Percentiles rank a stretch among this genome's conserved stretches.
These are phyloP conservation scores for Stegodyphus dumicola DNA, from an alignment of 1,140 invertebrate genomes.

Conservation along the genomic window DNA sequence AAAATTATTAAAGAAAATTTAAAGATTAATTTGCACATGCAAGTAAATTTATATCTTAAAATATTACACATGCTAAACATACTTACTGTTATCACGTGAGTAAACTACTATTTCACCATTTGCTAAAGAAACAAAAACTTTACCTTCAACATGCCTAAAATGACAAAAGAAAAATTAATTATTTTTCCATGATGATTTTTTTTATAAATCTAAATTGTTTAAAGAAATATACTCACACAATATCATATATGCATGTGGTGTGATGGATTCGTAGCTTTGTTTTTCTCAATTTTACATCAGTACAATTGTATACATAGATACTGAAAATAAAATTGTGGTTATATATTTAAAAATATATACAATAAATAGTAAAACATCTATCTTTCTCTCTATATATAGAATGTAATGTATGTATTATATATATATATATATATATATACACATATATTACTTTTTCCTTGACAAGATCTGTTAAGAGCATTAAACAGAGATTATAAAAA, in stretches of 20 bases:
- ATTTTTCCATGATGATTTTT: neutral
- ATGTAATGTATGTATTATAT: no score
- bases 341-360: no score
- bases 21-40: no score
- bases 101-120: slow-evolving; percentile 94
- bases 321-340: slow-evolving; percentile 14
- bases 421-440: no score
- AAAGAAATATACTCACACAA: slow-evolving; percentile 33
- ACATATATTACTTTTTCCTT: no score
- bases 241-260: slow-evolving; percentile 50
- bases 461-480: no score
- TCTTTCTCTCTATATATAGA: no score
- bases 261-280: slow-evolving; percentile 39
- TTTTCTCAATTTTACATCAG: slow-evolving; percentile 28
- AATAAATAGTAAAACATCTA: no score
- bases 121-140: slow-evolving; percentile 91
- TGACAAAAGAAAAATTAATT: slow-evolving; percentile 57
- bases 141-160: slow-evolving; percentile 88
- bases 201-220: neutral
- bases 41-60: no score
- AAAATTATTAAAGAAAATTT: no score
- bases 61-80: neutral
- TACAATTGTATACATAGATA: slow-evolving; percentile 39
- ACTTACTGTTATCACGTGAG: slow-evolving; percentile 71
- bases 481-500: no score